Percentiles rank a stretch among this genome's conserved stretches.
These are phyloP conservation scores for Phlogophora meticulosa DNA, from an alignment of 2,888 invertebrate genomes.

Conservation along the genomic window DNA sequence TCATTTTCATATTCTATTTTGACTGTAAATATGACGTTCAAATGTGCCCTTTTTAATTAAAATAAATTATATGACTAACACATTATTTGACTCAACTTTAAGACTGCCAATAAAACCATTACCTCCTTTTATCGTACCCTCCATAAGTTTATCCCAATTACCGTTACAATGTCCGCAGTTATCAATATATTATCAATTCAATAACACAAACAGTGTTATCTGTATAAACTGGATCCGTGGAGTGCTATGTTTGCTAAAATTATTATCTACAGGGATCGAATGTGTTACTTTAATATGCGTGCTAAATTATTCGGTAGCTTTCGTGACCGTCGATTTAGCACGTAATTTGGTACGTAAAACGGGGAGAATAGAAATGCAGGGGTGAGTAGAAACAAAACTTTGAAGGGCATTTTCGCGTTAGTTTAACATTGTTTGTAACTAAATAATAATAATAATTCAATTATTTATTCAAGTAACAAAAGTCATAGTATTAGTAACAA, in stretches of 20 bases:
- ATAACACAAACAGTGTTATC: slow-evolving; percentile 42
- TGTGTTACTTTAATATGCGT: slow-evolving; percentile 8
- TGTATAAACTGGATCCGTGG: slow-evolving; percentile 10
- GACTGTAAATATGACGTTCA: too few species aligned
- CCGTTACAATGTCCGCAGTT: slow-evolving; percentile 28
- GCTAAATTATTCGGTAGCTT: slow-evolving; percentile 10
- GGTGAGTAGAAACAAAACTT: too few species aligned
- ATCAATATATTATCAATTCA: slow-evolving; percentile 40
- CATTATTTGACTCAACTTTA: too few species aligned
- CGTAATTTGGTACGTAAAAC: not conserved
- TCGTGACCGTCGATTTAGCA: not conserved
- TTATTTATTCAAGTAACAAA: too few species aligned
- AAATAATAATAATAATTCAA: too few species aligned
- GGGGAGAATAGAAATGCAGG: too few species aligned
- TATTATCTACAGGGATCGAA: slow-evolving; percentile 27
- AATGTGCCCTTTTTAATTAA: too few species aligned
- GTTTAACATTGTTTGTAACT: too few species aligned
- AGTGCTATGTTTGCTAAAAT: slow-evolving; percentile 45
- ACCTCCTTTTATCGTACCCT: not conserved
- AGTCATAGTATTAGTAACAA: too few species aligned
- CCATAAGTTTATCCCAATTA: not conserved
- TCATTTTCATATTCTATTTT: too few species aligned
- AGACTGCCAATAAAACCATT: not conserved
- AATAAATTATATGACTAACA: too few species aligned
- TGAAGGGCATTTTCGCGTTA: too few species aligned